phyloP scores from a whole-genome alignment of 2,888 invertebrate species.

The Cactoblastis cactorum region DNA sequence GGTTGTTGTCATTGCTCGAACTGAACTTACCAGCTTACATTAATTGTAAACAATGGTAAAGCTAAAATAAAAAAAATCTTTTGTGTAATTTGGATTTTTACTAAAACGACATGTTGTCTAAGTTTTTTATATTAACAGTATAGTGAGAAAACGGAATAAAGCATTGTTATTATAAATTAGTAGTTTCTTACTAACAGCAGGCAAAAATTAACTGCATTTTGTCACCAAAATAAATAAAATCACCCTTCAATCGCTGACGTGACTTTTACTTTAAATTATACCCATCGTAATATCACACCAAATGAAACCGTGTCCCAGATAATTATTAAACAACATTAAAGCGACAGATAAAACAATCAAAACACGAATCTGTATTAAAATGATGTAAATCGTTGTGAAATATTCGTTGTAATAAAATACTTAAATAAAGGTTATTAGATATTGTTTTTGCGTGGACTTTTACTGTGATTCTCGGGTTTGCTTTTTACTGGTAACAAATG shows the following conservation, averaged over 20 bases:
- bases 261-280: slow-evolving; percentile 56
- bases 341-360: slow-evolving; percentile 67
- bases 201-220: too few relatives aligned
- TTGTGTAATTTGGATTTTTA: too few relatives aligned
- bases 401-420: neutral
- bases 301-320: slow-evolving; percentile 61
- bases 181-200: too few relatives aligned
- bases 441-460: slow-evolving; percentile 14
- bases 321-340: slow-evolving; percentile 73
- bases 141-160: too few relatives aligned
- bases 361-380: slow-evolving; percentile 15
- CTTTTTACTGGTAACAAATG: slow-evolving; percentile 54
- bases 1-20: too few relatives aligned
- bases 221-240: neutral
- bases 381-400: neutral
- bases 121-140: too few relatives aligned
- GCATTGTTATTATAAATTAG: too few relatives aligned
- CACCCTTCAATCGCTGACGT: slow-evolving; percentile 32
- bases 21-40: too few relatives aligned
- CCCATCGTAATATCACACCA: slow-evolving; percentile 49
- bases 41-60: too few relatives aligned
- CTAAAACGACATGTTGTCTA: too few relatives aligned
- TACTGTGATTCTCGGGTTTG: slow-evolving; percentile 28
- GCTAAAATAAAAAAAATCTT: too few relatives aligned
- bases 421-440: neutral